Evolutionary conservation across 2,888 invertebrate genomes (phyloP).

Genomic region (Linyphia triangularis): DNA sequence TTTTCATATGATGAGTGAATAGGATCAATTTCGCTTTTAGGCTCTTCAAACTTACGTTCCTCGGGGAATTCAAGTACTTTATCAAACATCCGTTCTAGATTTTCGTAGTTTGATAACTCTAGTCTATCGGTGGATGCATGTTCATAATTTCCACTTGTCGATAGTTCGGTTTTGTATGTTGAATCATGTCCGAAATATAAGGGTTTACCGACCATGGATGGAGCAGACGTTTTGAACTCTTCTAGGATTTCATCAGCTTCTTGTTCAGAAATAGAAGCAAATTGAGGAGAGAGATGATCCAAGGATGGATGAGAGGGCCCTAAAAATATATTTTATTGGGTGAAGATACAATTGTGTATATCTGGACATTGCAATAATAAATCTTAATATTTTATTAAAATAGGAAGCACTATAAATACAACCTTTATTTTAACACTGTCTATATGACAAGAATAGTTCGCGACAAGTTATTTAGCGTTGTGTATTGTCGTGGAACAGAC

Average conservation of each 20-base stretch:
- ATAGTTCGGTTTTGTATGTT: not conserved
- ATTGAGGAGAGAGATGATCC: not conserved
- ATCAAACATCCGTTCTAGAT: constrained; percentile 6
- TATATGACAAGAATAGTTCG: no score
- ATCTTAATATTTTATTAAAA: no score
- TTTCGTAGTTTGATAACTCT: constrained; percentile 8
- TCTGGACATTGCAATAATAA: no score
- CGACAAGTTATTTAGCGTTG: no score
- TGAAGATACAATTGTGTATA: no score
- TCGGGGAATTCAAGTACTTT: not conserved
- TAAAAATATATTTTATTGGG: not conserved
- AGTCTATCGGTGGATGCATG: not conserved
- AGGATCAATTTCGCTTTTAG: not conserved
- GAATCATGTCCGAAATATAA: not conserved
- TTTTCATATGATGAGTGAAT: not conserved
- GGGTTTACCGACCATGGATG: not conserved
- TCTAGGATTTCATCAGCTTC: not conserved
- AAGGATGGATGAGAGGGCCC: not conserved
- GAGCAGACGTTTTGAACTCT: not conserved
- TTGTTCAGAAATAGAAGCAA: not conserved
- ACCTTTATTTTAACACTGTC: no score
- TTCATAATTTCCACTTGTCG: not conserved
- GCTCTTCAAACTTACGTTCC: not conserved
- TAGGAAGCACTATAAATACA: no score
- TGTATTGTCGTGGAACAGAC: no score